phyloP scores from a whole-genome alignment of 2,797 vertebrate species.

The Gadopsis bispinosus region DNA sequence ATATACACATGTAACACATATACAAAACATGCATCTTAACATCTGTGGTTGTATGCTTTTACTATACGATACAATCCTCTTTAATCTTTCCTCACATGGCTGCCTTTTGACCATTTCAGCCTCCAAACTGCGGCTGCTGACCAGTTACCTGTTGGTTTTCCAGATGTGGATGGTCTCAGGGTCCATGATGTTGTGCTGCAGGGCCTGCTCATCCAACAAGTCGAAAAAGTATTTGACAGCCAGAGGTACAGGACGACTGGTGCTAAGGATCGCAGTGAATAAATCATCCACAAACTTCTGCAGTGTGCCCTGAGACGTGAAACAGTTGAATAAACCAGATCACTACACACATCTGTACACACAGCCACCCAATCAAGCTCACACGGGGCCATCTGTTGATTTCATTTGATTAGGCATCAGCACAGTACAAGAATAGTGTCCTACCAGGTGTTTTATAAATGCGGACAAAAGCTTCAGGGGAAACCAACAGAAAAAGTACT shows the following conservation, averaged over 20 bases:
- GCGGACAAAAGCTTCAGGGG: no score
- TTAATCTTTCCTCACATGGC: constrained; percentile 1
- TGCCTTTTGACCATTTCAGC: background rate
- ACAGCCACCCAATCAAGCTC: background rate
- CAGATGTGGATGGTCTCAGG: constrained; percentile 97
- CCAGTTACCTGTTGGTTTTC: constrained; percentile 95
- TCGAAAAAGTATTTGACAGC: constrained; percentile 99
- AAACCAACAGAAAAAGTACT: no score
- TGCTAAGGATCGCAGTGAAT: constrained; percentile 96
- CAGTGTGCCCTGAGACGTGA: constrained; percentile 89
- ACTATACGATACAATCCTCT: background rate
- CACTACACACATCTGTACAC: background rate
- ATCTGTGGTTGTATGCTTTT: background rate
- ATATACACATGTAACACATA: no score
- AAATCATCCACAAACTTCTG: constrained; percentile 99
- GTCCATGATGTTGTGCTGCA: constrained; percentile 91
- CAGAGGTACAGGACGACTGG: constrained; percentile 93
- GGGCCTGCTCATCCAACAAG: constrained; percentile 95
- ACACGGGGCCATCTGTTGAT: no score
- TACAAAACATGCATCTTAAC: background rate
- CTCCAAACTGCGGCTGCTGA: background rate
- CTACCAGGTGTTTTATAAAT: no score
- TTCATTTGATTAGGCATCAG: no score
- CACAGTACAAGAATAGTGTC: no score
- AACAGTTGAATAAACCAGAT: background rate